Conservation (phyloP, 1,140 invertebrate species). For the Onthophagus taurus region DNA sequence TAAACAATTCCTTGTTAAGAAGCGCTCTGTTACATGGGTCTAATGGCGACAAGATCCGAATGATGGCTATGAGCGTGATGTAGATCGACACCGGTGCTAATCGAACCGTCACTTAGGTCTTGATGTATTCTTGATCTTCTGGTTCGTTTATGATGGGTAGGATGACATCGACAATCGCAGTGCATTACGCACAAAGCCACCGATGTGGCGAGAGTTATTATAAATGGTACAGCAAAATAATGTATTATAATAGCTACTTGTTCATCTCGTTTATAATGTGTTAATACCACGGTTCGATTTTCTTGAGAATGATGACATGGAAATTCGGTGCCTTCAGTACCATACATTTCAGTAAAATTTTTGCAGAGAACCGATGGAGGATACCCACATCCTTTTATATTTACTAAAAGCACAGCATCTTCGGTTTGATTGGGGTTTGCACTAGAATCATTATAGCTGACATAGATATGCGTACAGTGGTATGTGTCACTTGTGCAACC, state of each 20-base stretch:
- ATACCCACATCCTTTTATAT: constrained; percentile 83
- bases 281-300: constrained; percentile 70
- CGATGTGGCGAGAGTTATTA: constrained; percentile 70
- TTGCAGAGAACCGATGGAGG: constrained; percentile 75
- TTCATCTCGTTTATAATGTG: constrained; percentile 66
- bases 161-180: constrained; percentile 46
- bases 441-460: constrained; percentile 53
- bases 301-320: constrained; percentile 76
- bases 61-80: constrained; percentile 25
- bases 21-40: constrained; percentile 24
- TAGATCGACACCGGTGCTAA: constrained; percentile 26
- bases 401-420: constrained; percentile 62
- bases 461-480: constrained; percentile 76
- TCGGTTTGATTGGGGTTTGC: constrained; percentile 36
- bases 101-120: constrained; percentile 28
- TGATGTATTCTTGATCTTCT: constrained; percentile 22
- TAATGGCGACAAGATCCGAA: constrained; percentile 27
- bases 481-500: too few relatives aligned
- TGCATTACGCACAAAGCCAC: constrained; percentile 75
- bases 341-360: constrained; percentile 69
- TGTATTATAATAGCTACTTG: constrained; percentile 70
- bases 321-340: constrained; percentile 64
- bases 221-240: constrained; percentile 71
- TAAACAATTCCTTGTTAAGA: not conserved
- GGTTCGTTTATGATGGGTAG: constrained; percentile 26